Evolutionary conservation across 2,888 invertebrate genomes (phyloP), one percentile per base, ranked within the genome.

Genomic region (Andrena haemorrhoa): DNA sequence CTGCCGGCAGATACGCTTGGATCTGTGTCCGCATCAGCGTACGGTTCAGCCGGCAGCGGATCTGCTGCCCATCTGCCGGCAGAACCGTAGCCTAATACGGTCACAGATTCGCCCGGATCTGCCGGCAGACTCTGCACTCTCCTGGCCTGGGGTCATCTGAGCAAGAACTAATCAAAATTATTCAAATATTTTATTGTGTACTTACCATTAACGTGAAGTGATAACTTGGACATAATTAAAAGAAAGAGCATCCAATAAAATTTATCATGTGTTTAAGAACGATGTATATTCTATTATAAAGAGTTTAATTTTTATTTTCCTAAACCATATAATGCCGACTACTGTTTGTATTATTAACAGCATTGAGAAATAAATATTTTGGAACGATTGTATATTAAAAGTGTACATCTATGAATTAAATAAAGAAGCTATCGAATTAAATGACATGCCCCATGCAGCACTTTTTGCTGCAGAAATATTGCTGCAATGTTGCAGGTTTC

Each of bases 261-360:
- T 49, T 10, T 58, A 29, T 72, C 35, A 53, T 29, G n/a, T 63
- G 66, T 68, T 68, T 41, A 49, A 53, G 23, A 53, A 64, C 49
- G 51, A 65, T 60, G 58, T 71, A 41, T 58, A 41, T 79, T 53
- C 41, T 56, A n/a, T 56, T 68, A 53, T 10, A 10, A 61, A 74
- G 12, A 26, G 23, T 58, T n/a, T 41, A 66, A 65, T 16, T 72
- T 56, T 82, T 69, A 66, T 56, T 75, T 64, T 66, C 29, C 7
- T 86, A 88, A 72, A 56, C 71, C 16, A 84, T 85, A 79, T 47
- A 70, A 77, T 47, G 79, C 77, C 63, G 41, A 66, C 66, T 61
- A 74, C 70, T 82, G 80, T 82, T 78, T 78, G 74, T 56, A 68
- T 79, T 64, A 69, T 74, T 65, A 64, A 69, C 47, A 61, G 2